phyloP scores from a whole-genome alignment of 1,140 invertebrate genomes.

The Nasonia vitripennis region DNA sequence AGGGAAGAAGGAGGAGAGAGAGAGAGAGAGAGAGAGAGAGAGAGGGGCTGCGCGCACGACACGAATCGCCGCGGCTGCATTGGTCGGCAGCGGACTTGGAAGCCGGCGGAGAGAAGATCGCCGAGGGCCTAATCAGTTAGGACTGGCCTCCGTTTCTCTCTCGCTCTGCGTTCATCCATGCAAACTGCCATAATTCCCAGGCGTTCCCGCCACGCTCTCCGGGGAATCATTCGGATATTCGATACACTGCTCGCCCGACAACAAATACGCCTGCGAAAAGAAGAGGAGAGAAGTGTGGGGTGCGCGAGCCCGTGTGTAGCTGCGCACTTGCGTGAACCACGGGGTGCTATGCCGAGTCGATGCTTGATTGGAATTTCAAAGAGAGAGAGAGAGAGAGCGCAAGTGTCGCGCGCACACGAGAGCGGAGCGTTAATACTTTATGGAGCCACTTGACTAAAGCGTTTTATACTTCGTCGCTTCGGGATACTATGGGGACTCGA shows the following conservation, averaged over 20 bases:
- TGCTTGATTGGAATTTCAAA: slow-evolving; percentile 50
- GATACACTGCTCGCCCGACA: background rate
- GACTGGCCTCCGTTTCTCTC: background rate
- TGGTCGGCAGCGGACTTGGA: slow-evolving; percentile 25
- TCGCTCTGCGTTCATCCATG: background rate
- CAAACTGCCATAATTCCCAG: slow-evolving; percentile 18
- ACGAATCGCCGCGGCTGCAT: background rate
- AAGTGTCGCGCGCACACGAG: background rate
- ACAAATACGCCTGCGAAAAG: slow-evolving; percentile 28
- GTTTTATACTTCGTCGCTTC: slow-evolving; percentile 26
- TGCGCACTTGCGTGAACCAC: background rate
- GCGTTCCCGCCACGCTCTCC: slow-evolving; percentile 23
- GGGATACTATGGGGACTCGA: background rate
- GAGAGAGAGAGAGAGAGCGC: slow-evolving; percentile 14
- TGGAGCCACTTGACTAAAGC: slow-evolving; percentile 8
- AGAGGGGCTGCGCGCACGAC: background rate
- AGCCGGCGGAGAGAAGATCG: slow-evolving; percentile 47
- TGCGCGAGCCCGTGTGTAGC: background rate
- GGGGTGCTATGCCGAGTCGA: background rate
- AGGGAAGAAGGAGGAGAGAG: slow-evolving; percentile 28
- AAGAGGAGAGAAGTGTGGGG: background rate
- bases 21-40: too few relatives aligned
- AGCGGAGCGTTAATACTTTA: slow-evolving; percentile 36
- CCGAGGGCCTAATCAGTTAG: slow-evolving; percentile 34
- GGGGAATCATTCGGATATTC: slow-evolving; percentile 8